Evolutionary conservation across 2,113 vertebrate species (phyloP), one percentile per base, ranked within the genome.

Genomic region (Nicator chloris): DNA sequence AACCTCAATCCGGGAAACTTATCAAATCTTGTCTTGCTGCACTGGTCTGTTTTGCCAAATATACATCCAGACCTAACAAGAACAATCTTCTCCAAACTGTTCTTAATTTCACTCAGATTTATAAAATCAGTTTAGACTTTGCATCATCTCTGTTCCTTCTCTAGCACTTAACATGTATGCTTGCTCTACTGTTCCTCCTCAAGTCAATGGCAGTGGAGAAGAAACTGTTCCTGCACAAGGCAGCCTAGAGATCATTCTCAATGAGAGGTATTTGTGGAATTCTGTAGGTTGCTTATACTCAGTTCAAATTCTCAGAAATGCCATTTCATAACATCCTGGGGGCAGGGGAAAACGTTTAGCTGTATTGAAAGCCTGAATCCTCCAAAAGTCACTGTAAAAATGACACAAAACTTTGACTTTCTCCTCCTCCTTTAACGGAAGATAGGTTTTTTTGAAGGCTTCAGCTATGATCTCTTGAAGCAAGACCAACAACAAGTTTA

Each of bases 211-310:
- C 13, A 83, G 50, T 27, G 56, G 76, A 73, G 39, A 5, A 80
- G 60, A 88, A 92, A 86, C 56, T 81, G n/a, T 35, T 83, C 76
- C 68, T 88, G 42, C 10, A 19, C 13, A 16, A 87, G 39, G 81
- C 85, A 75, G 90, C 59, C 66, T 59, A 69, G 47, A 95, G 20
- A 90, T 30, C 0, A 0, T n/a, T 86, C 82, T 94, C 92, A 92
- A 51, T 35, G 18, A 84, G 88, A 95, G 56, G 82, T 77, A 94
- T 96, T 94, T 9, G 2, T 95, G 68, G 95, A 96, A 97, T 96
- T 95, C 95, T 96, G 94, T 96, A 97, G 94, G 96, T 96, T 96
- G 92, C 79, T 59, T 88, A 70, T 40, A 37, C 53, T 81, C 50
- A 79, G 42, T 93, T 81, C 47, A 71, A 72, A 87, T 87, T 94